Conservation (phyloP, 2,797 vertebrate genomes). For the Otolemur crassicaudatus region DNA sequence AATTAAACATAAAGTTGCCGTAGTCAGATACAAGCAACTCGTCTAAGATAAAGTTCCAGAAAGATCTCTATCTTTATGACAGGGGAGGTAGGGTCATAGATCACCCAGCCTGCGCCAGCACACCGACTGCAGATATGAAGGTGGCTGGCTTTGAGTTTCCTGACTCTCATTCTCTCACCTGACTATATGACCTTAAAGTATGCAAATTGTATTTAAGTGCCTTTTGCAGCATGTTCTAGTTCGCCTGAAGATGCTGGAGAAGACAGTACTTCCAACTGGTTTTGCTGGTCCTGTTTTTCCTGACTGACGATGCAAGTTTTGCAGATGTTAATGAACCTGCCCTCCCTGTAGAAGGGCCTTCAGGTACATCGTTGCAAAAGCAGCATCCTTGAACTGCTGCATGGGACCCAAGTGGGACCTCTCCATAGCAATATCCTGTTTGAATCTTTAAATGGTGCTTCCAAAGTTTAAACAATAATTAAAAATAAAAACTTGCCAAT, state of each 20-base stretch:
- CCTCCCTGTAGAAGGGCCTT: neutral
- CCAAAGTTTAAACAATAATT: neutral
- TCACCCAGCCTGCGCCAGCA: neutral
- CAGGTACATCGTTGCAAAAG: accelerated
- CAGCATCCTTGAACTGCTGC: neutral
- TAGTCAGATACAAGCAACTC: neutral
- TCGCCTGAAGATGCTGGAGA: neutral
- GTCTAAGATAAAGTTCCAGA: neutral
- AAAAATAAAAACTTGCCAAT: neutral
- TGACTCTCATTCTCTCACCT: neutral
- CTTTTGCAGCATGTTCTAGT: neutral
- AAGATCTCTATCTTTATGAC: neutral
- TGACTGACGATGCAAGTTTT: neutral
- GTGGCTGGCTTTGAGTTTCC: neutral
- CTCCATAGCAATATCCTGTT: neutral
- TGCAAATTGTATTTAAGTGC: neutral
- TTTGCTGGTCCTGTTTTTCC: neutral
- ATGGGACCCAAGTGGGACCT: neutral
- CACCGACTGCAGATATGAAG: accelerated
- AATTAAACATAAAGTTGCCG: neutral
- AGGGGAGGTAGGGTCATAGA: neutral
- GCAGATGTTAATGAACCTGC: accelerated
- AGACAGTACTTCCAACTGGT: neutral
- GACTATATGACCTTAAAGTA: neutral
- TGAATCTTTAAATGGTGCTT: neutral